Base-by-base conservation (phyloP, 2,113 vertebrate species). In the Catagonus wagneri region DNA sequence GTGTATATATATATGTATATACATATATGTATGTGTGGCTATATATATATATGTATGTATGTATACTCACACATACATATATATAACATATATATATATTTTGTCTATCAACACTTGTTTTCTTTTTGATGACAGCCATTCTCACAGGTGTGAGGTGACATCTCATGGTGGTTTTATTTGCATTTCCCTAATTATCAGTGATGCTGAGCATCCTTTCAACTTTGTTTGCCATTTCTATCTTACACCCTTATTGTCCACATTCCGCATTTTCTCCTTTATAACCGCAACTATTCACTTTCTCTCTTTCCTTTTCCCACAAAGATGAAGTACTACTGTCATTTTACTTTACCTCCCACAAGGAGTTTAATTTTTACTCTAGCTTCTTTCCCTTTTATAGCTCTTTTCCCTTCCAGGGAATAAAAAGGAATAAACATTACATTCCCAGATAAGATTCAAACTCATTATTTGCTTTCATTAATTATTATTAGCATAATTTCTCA, bases 391-490 rank as follows among this genome's bases (percentile, higher is more conserved):
- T 96, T 56, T 15, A 66, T 13, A 79, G 7, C 39, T 75, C 19
- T 76, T 32, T 80, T 72, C 36, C 22, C 29, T 95, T 61, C 58
- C 22, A 75, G 63, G 29, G 22, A 85, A 15, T 52, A 68, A 69
- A 80, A 74, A 88, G 34, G 36, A 71, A 68, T 16, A 79, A 75
- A 36, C 4, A 27, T 8, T 90, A 39, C 79, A 56, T 79, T 92
- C 23, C 66, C 10, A 52, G 66, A 54, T 7, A 76, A 69, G 60
- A 90, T 56, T 81, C 29, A 81, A 80, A 75, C 66, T n/a, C 32
- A 69, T 76, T 34, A 29, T 90, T 66, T 87, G 17, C 25, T 90
- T 66, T 95, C 22, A 81, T 75, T 83, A 65, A 78, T 86, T 68
- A 72, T 60, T 19, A 29, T 69, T 65, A 54, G 20, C 36, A 60